phyloP scores from a whole-genome alignment of 2,888 invertebrate genomes.

The Galerucella nymphaeae region DNA sequence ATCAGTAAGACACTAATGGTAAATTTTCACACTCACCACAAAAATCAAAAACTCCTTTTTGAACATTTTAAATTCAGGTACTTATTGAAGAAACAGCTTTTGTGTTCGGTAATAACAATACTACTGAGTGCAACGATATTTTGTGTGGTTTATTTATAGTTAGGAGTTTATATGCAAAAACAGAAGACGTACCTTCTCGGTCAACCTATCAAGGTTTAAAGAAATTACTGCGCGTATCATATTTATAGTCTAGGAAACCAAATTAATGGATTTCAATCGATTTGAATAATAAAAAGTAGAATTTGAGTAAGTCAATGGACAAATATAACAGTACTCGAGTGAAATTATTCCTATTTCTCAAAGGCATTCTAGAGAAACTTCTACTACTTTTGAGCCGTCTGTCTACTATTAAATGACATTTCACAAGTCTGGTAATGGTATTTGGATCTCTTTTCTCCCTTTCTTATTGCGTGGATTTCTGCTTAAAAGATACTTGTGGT shows the following conservation, averaged over 20 bases:
- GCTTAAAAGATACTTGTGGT: too few relatives aligned
- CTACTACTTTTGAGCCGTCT: too few relatives aligned
- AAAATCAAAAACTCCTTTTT: slow-evolving; percentile 28
- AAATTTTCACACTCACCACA: slow-evolving; percentile 22
- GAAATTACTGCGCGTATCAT: slow-evolving; percentile 41
- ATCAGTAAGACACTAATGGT: too few relatives aligned
- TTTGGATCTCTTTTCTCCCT: too few relatives aligned
- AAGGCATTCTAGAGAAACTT: too few relatives aligned
- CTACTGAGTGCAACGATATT: slow-evolving; percentile 32
- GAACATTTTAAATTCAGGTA: background rate
- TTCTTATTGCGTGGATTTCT: too few relatives aligned
- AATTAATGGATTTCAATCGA: background rate
- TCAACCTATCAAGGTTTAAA: slow-evolving; percentile 44
- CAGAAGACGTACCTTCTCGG: slow-evolving; percentile 44
- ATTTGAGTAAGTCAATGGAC: too few relatives aligned
- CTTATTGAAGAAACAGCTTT: slow-evolving; percentile 10
- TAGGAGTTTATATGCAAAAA: slow-evolving; percentile 37
- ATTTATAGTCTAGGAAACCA: slow-evolving; percentile 36
- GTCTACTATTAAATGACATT: too few relatives aligned
- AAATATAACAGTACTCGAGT: too few relatives aligned
- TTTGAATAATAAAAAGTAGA: background rate
- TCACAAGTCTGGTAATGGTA: too few relatives aligned
- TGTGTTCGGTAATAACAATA: slow-evolving; percentile 18
- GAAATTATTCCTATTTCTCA: too few relatives aligned
- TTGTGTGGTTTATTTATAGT: slow-evolving; percentile 40